Percentiles rank a stretch among this genome's conserved stretches.
Evolutionary conservation across 1,140 invertebrate genomes (phyloP).

Genomic region (Pogonomyrmex californicus): DNA sequence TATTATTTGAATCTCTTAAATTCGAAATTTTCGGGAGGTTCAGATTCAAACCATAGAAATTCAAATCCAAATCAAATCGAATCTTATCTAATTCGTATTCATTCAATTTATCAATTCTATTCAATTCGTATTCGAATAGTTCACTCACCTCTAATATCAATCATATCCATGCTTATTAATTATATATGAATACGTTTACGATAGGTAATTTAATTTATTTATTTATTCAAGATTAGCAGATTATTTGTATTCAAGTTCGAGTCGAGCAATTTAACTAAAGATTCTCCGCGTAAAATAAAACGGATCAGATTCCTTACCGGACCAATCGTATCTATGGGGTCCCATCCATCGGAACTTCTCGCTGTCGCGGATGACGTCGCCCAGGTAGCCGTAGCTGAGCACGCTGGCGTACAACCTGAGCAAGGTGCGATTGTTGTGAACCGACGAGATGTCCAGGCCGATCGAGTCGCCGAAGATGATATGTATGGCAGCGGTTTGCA

Average conservation of each 20-base stretch:
- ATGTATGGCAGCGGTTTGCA: conserved; percentile 93
- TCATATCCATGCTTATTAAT: neutral
- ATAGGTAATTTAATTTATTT: neutral
- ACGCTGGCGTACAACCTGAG: conserved; percentile 93
- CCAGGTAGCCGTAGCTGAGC: conserved; percentile 95
- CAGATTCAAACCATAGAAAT: too few relatives aligned
- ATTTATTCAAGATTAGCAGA: neutral
- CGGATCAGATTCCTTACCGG: conserved; percentile 86
- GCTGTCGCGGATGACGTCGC: conserved; percentile 94
- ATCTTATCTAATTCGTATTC: too few relatives aligned
- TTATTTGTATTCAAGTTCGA: neutral
- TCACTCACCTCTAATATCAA: neutral
- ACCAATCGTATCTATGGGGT: conserved; percentile 94
- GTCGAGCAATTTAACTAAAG: neutral
- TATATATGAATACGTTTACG: neutral
- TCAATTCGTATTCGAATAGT: too few relatives aligned
- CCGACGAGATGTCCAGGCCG: conserved; percentile 93
- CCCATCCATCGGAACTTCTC: conserved; percentile 96
- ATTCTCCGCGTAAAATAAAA: neutral
- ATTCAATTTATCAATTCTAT: too few relatives aligned
- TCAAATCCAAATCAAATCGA: too few relatives aligned
- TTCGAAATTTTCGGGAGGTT: too few relatives aligned
- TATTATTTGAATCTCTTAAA: too few relatives aligned
- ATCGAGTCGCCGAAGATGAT: conserved; percentile 92
- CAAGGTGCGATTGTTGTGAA: conserved; percentile 90